phyloP scores from a whole-genome alignment of 2,888 invertebrate species.

The Lepidochitona cinerea region DNA sequence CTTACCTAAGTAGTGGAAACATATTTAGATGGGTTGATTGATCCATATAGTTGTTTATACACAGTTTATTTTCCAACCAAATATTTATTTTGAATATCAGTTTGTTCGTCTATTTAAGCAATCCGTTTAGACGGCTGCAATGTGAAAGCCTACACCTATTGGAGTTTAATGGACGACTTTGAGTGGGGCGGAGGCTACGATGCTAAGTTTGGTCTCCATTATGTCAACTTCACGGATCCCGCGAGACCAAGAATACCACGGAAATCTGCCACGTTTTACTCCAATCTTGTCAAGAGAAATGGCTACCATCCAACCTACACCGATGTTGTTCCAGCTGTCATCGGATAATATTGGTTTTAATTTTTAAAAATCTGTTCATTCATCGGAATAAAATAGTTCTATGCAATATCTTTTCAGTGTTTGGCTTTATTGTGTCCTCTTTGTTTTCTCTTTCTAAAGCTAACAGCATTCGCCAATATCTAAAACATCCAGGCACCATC shows the following conservation, averaged over 20 bases:
- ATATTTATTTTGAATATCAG: too few relatives aligned
- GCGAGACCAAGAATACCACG: constrained; percentile 79
- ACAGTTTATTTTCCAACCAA: too few relatives aligned
- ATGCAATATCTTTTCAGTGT: too few relatives aligned
- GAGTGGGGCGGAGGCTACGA: constrained; percentile 85
- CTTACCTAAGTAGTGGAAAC: too few relatives aligned
- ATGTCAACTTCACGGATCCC: constrained; percentile 80
- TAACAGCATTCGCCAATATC: too few relatives aligned
- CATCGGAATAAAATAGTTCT: too few relatives aligned
- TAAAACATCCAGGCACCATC: too few relatives aligned
- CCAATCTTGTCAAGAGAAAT: background rate
- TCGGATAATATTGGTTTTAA: background rate
- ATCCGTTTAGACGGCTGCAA: constrained; percentile 49
- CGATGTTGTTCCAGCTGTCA: background rate
- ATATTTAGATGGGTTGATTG: too few relatives aligned
- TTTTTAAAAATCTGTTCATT: too few relatives aligned
- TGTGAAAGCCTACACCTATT: constrained; percentile 78
- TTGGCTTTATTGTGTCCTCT: too few relatives aligned
- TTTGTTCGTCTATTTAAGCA: constrained; percentile 30
- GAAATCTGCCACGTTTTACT: constrained; percentile 72
- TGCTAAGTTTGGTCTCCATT: constrained; percentile 79
- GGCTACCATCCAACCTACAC: background rate
- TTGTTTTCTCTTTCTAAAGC: too few relatives aligned
- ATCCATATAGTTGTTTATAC: too few relatives aligned
- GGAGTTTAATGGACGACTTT: constrained; percentile 86